phyloP scores from a whole-genome alignment of 1,140 invertebrate genomes.

The Charaxes varanes region DNA sequence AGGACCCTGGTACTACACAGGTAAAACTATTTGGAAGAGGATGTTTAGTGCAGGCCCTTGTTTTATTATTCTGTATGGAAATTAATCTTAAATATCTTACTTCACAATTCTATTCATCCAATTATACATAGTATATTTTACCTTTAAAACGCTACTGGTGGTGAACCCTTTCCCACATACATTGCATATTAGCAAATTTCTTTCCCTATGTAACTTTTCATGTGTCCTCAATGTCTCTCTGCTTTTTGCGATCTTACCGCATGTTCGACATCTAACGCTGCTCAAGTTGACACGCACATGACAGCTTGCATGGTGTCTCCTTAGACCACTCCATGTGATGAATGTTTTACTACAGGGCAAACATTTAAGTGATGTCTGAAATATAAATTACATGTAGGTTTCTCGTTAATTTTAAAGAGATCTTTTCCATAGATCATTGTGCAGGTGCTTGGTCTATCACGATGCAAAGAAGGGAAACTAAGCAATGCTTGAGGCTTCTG shows the following conservation, averaged over 20 bases:
- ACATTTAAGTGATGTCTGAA: constrained; percentile 42
- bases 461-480: too few species aligned
- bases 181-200: constrained; percentile 47
- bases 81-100: too few species aligned
- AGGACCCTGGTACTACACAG: too few species aligned
- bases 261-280: constrained; percentile 43
- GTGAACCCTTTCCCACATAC: constrained; percentile 56
- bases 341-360: constrained; percentile 53
- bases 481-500: too few species aligned
- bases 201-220: constrained; percentile 39
- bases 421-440: not conserved
- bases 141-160: constrained; percentile 42
- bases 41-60: too few species aligned
- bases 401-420: not conserved
- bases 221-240: constrained; percentile 44
- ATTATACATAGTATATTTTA: too few species aligned
- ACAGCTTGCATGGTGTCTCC: constrained; percentile 42
- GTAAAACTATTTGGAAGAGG: too few species aligned
- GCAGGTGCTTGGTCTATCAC: too few species aligned
- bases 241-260: constrained; percentile 53
- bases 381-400: constrained; percentile 2
- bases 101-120: too few species aligned
- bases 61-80: too few species aligned
- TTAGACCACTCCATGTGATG: constrained; percentile 44
- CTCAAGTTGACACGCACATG: constrained; percentile 36